Conservation (phyloP, 2,797 vertebrate species). For the Silurus aristotelis region DNA sequence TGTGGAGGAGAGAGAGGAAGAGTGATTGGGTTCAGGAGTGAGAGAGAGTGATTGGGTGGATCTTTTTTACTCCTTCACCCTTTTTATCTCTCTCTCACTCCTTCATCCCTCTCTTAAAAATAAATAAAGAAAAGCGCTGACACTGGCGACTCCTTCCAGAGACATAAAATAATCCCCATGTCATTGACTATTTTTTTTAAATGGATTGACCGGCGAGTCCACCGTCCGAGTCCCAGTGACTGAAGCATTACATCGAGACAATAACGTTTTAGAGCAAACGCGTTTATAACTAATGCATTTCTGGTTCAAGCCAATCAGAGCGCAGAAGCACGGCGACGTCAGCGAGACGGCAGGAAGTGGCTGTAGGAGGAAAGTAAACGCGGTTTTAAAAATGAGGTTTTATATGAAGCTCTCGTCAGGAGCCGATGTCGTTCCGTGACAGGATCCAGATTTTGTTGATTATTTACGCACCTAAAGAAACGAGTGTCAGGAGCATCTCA, state of each 20-base stretch:
- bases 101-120: too few species aligned
- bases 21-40: too few species aligned
- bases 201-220: neutral
- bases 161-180: too few species aligned
- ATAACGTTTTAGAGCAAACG: neutral
- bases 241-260: neutral
- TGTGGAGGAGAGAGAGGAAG: too few species aligned
- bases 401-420: conserved; percentile 41
- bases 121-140: too few species aligned
- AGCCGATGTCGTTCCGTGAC: conserved; percentile 47
- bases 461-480: conserved; percentile 67
- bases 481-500: conserved; percentile 76
- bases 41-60: too few species aligned
- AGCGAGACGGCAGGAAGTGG: neutral
- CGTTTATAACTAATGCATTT: too few species aligned
- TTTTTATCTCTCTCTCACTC: too few species aligned
- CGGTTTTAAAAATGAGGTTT: conserved; percentile 19
- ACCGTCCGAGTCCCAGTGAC: neutral
- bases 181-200: too few species aligned
- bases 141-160: too few species aligned
- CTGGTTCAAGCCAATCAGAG: neutral
- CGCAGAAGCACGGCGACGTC: neutral
- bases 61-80: too few species aligned
- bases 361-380: neutral
- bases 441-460: conserved; percentile 63